Evolutionary conservation across 2,888 invertebrate genomes (phyloP).

Genomic region (Sycophila texana): DNA sequence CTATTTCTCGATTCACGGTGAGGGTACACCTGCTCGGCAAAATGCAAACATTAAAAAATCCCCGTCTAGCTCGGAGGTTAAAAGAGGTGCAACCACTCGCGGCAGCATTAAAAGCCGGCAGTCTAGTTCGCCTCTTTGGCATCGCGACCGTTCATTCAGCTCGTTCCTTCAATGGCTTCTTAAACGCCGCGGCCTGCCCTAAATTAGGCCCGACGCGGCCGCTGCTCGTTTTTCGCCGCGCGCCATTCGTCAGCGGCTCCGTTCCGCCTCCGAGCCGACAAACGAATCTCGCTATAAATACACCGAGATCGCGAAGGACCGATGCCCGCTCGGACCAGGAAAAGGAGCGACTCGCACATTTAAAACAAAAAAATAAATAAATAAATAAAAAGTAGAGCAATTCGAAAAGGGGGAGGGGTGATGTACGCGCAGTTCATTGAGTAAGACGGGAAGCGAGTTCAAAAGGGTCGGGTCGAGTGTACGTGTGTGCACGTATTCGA

Average conservation of each 20-base stretch:
- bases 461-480: slow-evolving; percentile 6
- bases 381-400: slow-evolving; percentile 42
- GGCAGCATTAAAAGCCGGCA: slow-evolving; percentile 7
- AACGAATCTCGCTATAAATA: slow-evolving; percentile 16
- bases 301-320: background rate
- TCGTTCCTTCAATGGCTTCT: slow-evolving; percentile 26
- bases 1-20: too few species aligned
- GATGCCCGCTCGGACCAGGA: background rate
- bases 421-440: slow-evolving; percentile 3
- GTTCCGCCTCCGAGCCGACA: slow-evolving; percentile 1
- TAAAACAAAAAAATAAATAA: too few species aligned
- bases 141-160: slow-evolving; percentile 12
- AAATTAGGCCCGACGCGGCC: slow-evolving; percentile 15
- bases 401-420: background rate
- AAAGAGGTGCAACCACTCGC: background rate
- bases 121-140: background rate
- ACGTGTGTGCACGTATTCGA: background rate
- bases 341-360: background rate
- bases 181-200: slow-evolving; percentile 17
- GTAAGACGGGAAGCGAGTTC: slow-evolving; percentile 11
- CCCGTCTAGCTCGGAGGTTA: background rate
- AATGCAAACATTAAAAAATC: background rate
- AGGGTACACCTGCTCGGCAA: background rate
- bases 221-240: background rate
- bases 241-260: slow-evolving; percentile 10